phyloP scores from a whole-genome alignment of 2,797 vertebrate genomes.

The Sphaeramia orbicularis region DNA sequence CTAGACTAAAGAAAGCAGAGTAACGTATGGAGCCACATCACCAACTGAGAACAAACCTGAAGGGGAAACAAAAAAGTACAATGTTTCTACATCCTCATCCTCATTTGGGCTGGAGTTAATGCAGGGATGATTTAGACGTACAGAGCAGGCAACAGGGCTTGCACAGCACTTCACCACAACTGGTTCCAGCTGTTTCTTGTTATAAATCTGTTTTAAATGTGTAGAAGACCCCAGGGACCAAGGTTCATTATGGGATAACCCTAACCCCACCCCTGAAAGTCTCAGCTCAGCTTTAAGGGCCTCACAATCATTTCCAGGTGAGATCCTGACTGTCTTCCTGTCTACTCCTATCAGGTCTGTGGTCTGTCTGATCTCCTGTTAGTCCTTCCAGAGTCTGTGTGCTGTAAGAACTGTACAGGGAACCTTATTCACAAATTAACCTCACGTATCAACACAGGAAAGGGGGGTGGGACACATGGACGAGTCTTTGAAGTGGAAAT shows the following conservation, averaged over 20 bases:
- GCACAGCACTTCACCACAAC: constrained; percentile 46
- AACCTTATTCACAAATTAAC: constrained; percentile 54
- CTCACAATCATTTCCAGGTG: constrained; percentile 70
- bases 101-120: constrained; percentile 32
- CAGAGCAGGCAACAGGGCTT: constrained; percentile 7
- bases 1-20: constrained; percentile 28
- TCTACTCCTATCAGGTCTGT: constrained; percentile 18
- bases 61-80: constrained; percentile 43
- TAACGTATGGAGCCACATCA: constrained; percentile 43
- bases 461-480: constrained; percentile 25
- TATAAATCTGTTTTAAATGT: constrained; percentile 63
- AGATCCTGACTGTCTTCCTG: constrained; percentile 39
- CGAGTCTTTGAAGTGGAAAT: constrained; percentile 65
- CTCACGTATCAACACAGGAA: constrained; percentile 55
- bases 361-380: constrained; percentile 52
- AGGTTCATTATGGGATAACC: constrained; percentile 45
- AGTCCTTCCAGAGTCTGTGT: constrained; percentile 32
- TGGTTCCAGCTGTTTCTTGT: constrained; percentile 69
- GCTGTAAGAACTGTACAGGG: constrained; percentile 45
- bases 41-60: constrained; percentile 31
- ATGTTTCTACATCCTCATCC: constrained; percentile 33
- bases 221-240: constrained; percentile 38
- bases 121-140: constrained; percentile 50
- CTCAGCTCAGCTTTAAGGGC: constrained; percentile 36
- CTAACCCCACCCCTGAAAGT: constrained; percentile 13